phyloP scores from a whole-genome alignment of 2,797 vertebrate genomes.

The Threskiornis aethiopicus region DNA sequence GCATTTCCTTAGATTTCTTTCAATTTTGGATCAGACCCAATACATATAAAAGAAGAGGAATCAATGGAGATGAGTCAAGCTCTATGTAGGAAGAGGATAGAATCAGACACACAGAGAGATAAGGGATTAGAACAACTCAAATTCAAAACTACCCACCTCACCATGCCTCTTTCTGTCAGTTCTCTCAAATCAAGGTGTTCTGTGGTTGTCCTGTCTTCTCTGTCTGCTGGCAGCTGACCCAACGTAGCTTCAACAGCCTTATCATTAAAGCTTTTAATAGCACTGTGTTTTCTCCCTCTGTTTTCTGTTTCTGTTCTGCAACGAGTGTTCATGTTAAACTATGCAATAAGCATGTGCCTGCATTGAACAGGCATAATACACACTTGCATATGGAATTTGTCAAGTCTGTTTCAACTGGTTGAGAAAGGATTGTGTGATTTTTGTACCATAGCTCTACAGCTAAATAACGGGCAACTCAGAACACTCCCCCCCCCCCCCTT shows the following conservation, averaged over 20 bases:
- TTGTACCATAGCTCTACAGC: neutral
- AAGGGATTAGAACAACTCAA: neutral
- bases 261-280: neutral
- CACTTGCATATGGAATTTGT: neutral
- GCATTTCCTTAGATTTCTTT: neutral
- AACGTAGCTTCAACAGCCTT: neutral
- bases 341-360: neutral
- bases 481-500: too few species aligned
- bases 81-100: neutral
- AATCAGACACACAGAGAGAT: neutral
- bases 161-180: neutral
- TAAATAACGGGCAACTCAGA: neutral
- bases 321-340: neutral
- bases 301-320: neutral
- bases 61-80: fast-evolving
- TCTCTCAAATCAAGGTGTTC: neutral
- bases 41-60: neutral
- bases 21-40: neutral
- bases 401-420: neutral
- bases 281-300: neutral
- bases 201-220: neutral
- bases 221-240: neutral
- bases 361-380: neutral
- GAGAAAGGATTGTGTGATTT: neutral
- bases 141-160: neutral